These are phyloP conservation scores for Isoperla grammatica DNA, from an alignment of 2,888 invertebrate species.

Conservation along the genomic window DNA sequence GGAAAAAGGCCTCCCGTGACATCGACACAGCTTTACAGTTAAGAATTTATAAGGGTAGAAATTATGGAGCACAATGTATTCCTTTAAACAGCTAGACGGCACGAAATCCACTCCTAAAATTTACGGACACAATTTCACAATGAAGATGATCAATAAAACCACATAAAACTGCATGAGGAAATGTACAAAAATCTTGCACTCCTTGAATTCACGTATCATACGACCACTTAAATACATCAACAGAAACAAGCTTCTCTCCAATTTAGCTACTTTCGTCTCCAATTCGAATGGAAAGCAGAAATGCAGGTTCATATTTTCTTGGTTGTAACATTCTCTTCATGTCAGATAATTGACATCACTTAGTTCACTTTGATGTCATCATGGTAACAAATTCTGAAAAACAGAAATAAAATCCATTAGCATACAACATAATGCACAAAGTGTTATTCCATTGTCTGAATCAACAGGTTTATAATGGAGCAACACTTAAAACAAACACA, in stretches of 20 bases:
- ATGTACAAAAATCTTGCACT: conserved; percentile 31
- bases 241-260: conserved; percentile 32
- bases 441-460: background rate
- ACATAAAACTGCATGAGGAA: conserved; percentile 31
- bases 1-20: conserved; percentile 28
- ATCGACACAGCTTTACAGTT: conserved; percentile 29
- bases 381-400: conserved; percentile 95
- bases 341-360: conserved; percentile 33
- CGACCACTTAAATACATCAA: conserved; percentile 32
- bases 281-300: conserved; percentile 39
- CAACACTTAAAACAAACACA: background rate
- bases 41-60: conserved; percentile 29
- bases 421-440: conserved; percentile 1
- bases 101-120: conserved; percentile 33
- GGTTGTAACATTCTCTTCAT: conserved; percentile 33
- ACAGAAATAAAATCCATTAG: conserved; percentile 39
- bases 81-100: conserved; percentile 31
- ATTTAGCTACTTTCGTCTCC: conserved; percentile 35
- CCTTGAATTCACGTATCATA: conserved; percentile 29
- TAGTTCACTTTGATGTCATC: conserved; percentile 95
- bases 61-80: conserved; percentile 32
- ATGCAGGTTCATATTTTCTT: conserved; percentile 36
- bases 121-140: conserved; percentile 32
- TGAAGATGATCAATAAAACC: conserved; percentile 33
- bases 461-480: conserved; percentile 3